Evolutionary conservation across 2,113 vertebrate species (phyloP), one percentile per base, ranked within the genome.

Genomic region (Monopterus albus): DNA sequence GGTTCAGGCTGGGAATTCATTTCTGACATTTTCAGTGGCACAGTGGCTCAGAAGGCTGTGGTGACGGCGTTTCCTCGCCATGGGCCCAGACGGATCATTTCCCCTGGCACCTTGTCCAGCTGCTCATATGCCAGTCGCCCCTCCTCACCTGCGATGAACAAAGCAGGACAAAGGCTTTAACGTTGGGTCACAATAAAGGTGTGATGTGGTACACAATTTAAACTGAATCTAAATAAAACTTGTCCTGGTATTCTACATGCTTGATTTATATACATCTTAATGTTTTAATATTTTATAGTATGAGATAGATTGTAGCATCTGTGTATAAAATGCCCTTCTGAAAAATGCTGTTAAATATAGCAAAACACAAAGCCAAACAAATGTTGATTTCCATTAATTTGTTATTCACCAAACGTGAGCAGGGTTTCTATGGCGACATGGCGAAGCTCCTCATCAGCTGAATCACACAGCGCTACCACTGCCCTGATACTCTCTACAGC

Each of bases 81-180:
- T 0, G 82, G 86, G 75, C 94, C 95, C 51, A 93, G 88, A 49
- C 88, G 90, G 43, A 95, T 72, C 56, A 94, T 93, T 45, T 97
- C 95, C 52, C 95, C 91, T 7, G 96, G 94, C 40, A 96, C 94
- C 3, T 92, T 95, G 90, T 98, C 95, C 77, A 98, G 72, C 84
- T 95, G 96, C 83, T 98, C 96, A 0, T 98, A 98, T 0, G 96
- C 98, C 90, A 97, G 84, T 21, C 94, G 93, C 12, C 97, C 98
- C 21, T 97, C 96, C 89, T 98, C 97, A 77, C 97, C 97, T 98
- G 83, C 33, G 20, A 31, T n/a, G n/a, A 31, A 76, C 38, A 45
- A 35, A 70, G 68, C 18, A 47, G 42, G 17, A n/a, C n/a, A 31
- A 31, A 7, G 29, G 5, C 8, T 31, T 31, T 31, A 31, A 6